Evolutionary conservation across 2,888 invertebrate genomes (phyloP).

Genomic region (Timandra comae): DNA sequence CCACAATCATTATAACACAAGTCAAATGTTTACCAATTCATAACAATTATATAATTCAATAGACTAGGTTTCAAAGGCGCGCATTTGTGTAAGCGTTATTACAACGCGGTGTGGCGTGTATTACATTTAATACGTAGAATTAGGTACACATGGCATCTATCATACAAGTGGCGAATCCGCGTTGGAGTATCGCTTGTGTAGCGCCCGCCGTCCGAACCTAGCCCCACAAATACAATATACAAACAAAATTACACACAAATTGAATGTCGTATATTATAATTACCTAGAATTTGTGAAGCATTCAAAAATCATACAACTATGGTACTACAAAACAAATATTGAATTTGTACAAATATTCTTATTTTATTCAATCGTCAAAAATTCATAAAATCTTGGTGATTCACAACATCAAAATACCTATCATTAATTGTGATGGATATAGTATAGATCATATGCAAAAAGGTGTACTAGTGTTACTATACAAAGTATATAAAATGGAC

Average conservation of each 20-base stretch:
- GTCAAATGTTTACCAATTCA: constrained; percentile 7
- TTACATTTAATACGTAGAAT: too few relatives aligned
- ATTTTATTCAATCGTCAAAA: constrained; percentile 25
- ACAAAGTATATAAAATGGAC: constrained; percentile 48
- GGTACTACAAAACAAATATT: constrained; percentile 16
- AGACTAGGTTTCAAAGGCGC: constrained; percentile 10
- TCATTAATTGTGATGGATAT: constrained; percentile 20
- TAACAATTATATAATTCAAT: constrained; percentile 17
- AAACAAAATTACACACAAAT: constrained; percentile 2
- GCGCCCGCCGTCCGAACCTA: constrained; percentile 1
- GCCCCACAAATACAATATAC: constrained; percentile 17
- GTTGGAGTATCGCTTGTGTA: neutral
- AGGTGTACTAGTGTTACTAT: constrained; percentile 20
- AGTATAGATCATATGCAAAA: constrained; percentile 15
- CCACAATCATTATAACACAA: constrained; percentile 16
- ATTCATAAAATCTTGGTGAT: constrained; percentile 12
- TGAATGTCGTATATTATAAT: too few relatives aligned
- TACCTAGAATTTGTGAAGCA: too few relatives aligned
- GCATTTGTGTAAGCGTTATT: constrained; percentile 4
- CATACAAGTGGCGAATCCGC: too few relatives aligned
- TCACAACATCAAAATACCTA: constrained; percentile 19
- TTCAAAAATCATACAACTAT: too few relatives aligned
- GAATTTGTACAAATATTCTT: constrained; percentile 10
- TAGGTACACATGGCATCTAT: too few relatives aligned
- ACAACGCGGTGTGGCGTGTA: too few relatives aligned